Evolutionary conservation across 1,140 invertebrate genomes (phyloP), one percentile per base, ranked within the genome.

Genomic region (Drosophila mayri): DNA sequence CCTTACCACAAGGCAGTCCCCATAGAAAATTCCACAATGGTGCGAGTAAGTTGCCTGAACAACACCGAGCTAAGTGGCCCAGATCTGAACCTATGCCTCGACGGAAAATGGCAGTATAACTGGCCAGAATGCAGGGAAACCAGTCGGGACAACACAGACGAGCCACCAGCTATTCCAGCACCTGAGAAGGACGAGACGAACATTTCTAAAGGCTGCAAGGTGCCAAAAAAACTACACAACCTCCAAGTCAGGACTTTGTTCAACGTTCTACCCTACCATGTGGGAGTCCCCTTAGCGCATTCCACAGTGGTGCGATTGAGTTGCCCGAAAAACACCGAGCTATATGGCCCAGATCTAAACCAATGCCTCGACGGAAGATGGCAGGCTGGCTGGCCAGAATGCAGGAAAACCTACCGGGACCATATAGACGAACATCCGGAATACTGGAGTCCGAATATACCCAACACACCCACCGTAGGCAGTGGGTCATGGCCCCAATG

Each of bases 351-450:
- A 4, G 41, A 46, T 25, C 12, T 46, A 12, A 46, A 46, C 20
- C 20, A 46, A 12, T 46, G 44, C 22, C 22, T 46, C 6, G 12
- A 46, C 3, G 44, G 44, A 8, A 3, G 1, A 25, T 46, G 44
- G 44, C 20, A 25, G 20, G 44, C 0, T 16, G 1, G 2, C 6
- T 46, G 44, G 44, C 44, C 44, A 25, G 12, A 7, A 14, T 46
- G 44, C 44, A 14, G 1, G 12, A 20, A 46, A 46, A 46, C 44
- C 20, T 25, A 12, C 22, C 12, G 12, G 6, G 22, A 22, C 22
- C 22, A 22, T 22, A 22, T 3, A 22, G 22, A 22, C 2, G 97
- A 97, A 35, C 22, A 7, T 16, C 18, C n/a, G 44, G 78, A 12
- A 60, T 65, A 28, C 55, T 55, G 55, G n/a, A 43, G 11, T 18